Conservation (phyloP, 2,888 invertebrate species). For the Nephrotoma flavescens region DNA sequence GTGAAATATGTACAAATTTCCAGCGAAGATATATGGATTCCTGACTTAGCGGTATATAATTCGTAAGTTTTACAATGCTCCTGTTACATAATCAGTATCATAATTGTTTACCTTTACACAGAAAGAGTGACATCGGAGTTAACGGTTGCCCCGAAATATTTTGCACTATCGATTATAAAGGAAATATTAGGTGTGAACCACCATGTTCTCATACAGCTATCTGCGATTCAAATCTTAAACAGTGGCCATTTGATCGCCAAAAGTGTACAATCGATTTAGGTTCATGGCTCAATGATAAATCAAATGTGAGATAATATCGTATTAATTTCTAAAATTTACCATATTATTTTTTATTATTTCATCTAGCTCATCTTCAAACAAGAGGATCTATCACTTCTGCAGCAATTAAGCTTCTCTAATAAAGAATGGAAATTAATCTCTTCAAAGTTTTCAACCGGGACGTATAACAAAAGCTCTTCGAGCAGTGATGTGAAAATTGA, state of each 20-base stretch:
- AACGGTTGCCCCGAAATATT: conserved; percentile 27
- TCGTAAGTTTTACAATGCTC: conserved; percentile 29
- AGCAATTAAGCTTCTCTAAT: conserved; percentile 18
- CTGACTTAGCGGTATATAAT: conserved; percentile 60
- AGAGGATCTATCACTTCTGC: neutral
- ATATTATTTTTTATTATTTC: neutral
- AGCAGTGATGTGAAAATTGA: conserved; percentile 40
- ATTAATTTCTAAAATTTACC: conserved; percentile 12
- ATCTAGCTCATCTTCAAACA: neutral
- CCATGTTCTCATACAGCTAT: conserved; percentile 39
- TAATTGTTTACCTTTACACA: neutral
- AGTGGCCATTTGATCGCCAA: conserved; percentile 53
- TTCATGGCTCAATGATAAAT: conserved; percentile 43
- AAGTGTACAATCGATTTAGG: conserved; percentile 48
- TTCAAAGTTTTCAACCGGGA: conserved; percentile 33
- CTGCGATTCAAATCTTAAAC: conserved; percentile 40
- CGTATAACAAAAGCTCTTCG: conserved; percentile 36
- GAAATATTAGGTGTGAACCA: conserved; percentile 45
- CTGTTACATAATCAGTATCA: neutral
- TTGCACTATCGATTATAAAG: conserved; percentile 37
- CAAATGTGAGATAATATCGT: conserved; percentile 37
- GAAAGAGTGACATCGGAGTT: neutral
- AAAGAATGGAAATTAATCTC: conserved; percentile 36
- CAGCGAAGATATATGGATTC: conserved; percentile 60
- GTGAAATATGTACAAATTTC: conserved; percentile 47